Evolutionary conservation across 2,113 vertebrate species (phyloP), one percentile per base, ranked within the genome.

Genomic region (Limanda limanda): DNA sequence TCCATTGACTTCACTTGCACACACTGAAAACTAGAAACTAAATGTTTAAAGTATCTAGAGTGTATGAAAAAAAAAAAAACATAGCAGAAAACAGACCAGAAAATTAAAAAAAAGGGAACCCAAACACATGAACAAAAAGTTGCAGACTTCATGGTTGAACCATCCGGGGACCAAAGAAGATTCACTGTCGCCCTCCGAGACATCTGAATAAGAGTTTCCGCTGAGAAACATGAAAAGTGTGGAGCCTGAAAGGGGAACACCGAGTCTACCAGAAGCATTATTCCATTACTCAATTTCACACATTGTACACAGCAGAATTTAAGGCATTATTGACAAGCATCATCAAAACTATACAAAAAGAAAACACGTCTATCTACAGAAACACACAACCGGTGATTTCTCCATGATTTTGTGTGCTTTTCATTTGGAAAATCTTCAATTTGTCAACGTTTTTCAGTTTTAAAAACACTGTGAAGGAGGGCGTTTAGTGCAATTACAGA

Each of bases 241-340:
- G 24, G 67, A 75, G 80, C 68, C 67, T 72, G 57, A 74, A 84
- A 52, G 25, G 57, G 40, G 52, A 65, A 78, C 63, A 71, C 62
- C 23, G 37, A 74, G 52, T 76, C 76, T 57, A 83, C 47, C 77
- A 71, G 70, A 84, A 80, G 60, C 63, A 57, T 85, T 56, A 63
- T 68, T 88, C 60, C 68, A 79, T 78, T 25, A 42, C 82, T 78
- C 58, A 69, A 25, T 71, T 87, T 64, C 75, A 91, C 86, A 90
- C 61, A 82, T 82, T 88, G 76, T 89, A 92, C 85, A 76, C 88
- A 91, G 90, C 90, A 87, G 83, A 91, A 89, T 86, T 94, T 95
- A 95, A 95, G 95, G 94, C 94, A 88, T 91, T 94, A 94, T 86
- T 45, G 63, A 95, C 92, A 94, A 92, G 93, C 92, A 86, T 83